Evolutionary conservation across 2,797 vertebrate species (phyloP).

Genomic region (Sternarchorhynchus goeldii): DNA sequence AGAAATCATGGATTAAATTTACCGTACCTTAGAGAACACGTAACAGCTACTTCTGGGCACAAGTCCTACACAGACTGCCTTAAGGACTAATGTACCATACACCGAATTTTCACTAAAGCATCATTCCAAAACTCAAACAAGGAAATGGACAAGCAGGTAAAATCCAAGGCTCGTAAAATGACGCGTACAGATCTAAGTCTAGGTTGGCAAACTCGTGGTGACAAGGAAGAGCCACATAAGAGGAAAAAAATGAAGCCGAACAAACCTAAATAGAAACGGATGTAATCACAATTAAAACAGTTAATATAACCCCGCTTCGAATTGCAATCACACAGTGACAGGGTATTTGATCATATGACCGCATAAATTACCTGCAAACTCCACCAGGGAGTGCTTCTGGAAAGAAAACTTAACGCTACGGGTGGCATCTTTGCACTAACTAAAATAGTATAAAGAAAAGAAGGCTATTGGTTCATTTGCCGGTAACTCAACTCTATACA

Average conservation of each 20-base stretch:
- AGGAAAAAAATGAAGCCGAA: not conserved
- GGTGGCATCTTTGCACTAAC: not conserved
- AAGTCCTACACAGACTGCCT: too few relatives aligned
- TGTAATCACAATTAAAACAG: not conserved
- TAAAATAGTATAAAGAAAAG: not conserved
- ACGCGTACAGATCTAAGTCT: not conserved
- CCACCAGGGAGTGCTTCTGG: not conserved
- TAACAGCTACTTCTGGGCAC: too few relatives aligned
- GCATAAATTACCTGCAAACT: too few relatives aligned
- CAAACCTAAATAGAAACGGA: not conserved
- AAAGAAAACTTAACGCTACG: not conserved
- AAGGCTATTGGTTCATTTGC: not conserved
- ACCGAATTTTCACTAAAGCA: not conserved
- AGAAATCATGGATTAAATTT: not conserved
- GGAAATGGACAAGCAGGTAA: slow-evolving; percentile 28
- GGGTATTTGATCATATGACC: not conserved
- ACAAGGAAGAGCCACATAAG: not conserved
- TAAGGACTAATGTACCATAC: not conserved
- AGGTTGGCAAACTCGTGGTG: not conserved
- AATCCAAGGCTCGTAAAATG: not conserved
- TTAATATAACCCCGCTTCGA: not conserved
- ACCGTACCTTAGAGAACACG: not conserved
- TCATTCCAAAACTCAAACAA: slow-evolving; percentile 17
- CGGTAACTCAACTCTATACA: not conserved
- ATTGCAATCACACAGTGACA: not conserved